These are phyloP conservation scores for Portunus trituberculatus DNA, from an alignment of 1,140 invertebrate genomes.

Conservation along the genomic window DNA sequence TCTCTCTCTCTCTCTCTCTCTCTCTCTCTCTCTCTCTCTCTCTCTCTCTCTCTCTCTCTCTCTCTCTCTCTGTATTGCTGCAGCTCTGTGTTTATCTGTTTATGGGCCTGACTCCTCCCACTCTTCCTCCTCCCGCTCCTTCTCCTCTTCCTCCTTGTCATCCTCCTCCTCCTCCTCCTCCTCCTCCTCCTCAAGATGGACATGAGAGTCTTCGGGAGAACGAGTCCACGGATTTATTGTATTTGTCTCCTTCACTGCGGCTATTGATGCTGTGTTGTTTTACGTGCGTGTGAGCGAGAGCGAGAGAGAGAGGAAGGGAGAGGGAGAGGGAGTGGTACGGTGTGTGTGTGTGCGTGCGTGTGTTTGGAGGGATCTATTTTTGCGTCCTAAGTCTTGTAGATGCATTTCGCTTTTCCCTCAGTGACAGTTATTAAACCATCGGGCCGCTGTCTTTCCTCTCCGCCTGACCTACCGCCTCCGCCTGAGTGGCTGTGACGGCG, in stretches of 20 bases:
- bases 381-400: background rate
- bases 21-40: conserved; percentile 15
- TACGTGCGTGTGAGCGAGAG: background rate
- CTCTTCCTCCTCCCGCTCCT: background rate
- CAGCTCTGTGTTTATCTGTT: background rate
- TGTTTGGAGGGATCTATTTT: background rate
- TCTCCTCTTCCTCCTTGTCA: background rate
- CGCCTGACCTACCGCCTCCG: background rate
- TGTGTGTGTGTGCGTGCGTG: background rate
- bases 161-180: background rate
- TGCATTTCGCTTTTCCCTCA: background rate
- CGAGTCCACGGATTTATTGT: background rate
- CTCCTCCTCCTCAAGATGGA: background rate
- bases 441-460: background rate
- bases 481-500: background rate
- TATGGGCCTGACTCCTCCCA: background rate
- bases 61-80: background rate
- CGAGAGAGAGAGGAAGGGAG: background rate
- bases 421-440: conserved; percentile 30
- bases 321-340: background rate
- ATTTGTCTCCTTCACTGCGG: conserved; percentile 32
- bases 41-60: conserved; percentile 39
- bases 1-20: background rate
- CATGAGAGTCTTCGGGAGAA: background rate
- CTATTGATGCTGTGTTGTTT: background rate